These are phyloP conservation scores for Agapornis roseicollis DNA, from an alignment of 2,113 vertebrate species.

Conservation along the genomic window DNA sequence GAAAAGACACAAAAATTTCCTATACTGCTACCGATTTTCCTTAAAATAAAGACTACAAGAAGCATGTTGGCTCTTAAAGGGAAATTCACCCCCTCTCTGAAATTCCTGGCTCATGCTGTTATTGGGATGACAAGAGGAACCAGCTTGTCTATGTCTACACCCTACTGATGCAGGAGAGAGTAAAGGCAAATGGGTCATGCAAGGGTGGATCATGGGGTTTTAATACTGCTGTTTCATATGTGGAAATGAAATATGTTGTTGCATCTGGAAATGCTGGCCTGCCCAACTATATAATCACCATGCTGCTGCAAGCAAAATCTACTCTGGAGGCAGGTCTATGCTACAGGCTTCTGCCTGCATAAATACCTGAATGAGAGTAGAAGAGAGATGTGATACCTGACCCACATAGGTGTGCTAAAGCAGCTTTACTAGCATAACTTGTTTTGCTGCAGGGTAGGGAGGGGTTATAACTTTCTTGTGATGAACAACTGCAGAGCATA, in stretches of 20 bases:
- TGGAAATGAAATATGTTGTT: conserved; percentile 52
- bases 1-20: neutral
- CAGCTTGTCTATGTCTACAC: conserved; percentile 1
- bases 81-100: neutral
- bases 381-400: conserved; percentile 47
- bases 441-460: conserved; percentile 38
- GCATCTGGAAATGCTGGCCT: conserved; percentile 59
- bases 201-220: conserved; percentile 37
- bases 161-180: conserved; percentile 18
- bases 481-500: neutral
- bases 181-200: conserved; percentile 50
- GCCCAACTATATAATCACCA: conserved; percentile 41
- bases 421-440: conserved; percentile 49
- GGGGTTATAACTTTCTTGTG: conserved; percentile 38
- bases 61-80: neutral
- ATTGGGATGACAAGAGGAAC: neutral
- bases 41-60: neutral
- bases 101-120: neutral
- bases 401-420: conserved; percentile 49
- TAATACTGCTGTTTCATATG: conserved; percentile 41
- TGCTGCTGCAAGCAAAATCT: conserved; percentile 12
- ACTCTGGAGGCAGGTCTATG: neutral
- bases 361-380: neutral
- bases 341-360: conserved; percentile 43
- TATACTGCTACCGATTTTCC: neutral